Percentiles rank a stretch among this genome's conserved stretches.
phyloP scores from a whole-genome alignment of 2,888 invertebrate genomes.

The Andrena fulva region DNA sequence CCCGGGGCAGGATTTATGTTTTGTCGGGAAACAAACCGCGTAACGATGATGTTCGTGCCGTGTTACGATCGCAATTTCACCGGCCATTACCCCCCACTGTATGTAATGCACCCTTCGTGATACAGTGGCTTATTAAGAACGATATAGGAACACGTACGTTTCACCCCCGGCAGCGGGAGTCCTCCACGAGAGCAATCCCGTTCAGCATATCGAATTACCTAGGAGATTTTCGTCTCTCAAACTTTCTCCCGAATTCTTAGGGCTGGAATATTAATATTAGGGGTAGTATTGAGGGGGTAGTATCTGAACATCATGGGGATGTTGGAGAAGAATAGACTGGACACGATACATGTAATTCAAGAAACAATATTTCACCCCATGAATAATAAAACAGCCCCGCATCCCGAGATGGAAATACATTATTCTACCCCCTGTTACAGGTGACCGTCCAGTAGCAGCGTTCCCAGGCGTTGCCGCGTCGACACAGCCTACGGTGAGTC shows the following conservation, averaged over 20 bases:
- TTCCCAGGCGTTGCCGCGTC: slow-evolving; percentile 35
- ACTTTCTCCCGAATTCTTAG: not conserved
- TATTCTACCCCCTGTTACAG: slow-evolving; percentile 46
- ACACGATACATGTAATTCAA: not conserved
- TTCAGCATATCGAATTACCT: not conserved
- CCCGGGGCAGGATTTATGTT: slow-evolving; percentile 55
- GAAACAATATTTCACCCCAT: not conserved
- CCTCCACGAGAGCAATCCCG: slow-evolving; percentile 7
- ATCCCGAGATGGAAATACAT: not conserved
- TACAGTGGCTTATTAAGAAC: slow-evolving; percentile 60
- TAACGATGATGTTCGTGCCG: slow-evolving; percentile 54
- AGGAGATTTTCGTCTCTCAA: not conserved
- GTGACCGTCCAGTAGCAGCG: slow-evolving; percentile 62
- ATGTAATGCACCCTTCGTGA: slow-evolving; percentile 57
- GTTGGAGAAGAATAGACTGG: no score
- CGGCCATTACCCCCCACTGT: slow-evolving; percentile 57
- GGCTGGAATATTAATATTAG: no score
- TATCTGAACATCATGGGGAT: no score
- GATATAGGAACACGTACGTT: not conserved
- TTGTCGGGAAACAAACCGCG: slow-evolving; percentile 34
- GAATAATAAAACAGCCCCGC: not conserved
- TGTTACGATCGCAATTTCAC: slow-evolving; percentile 66
- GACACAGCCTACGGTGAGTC: slow-evolving; percentile 62
- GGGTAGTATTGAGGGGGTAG: no score
- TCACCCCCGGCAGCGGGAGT: not conserved